phyloP scores from a whole-genome alignment of 2,797 vertebrate species.

The Anguilla anguilla region DNA sequence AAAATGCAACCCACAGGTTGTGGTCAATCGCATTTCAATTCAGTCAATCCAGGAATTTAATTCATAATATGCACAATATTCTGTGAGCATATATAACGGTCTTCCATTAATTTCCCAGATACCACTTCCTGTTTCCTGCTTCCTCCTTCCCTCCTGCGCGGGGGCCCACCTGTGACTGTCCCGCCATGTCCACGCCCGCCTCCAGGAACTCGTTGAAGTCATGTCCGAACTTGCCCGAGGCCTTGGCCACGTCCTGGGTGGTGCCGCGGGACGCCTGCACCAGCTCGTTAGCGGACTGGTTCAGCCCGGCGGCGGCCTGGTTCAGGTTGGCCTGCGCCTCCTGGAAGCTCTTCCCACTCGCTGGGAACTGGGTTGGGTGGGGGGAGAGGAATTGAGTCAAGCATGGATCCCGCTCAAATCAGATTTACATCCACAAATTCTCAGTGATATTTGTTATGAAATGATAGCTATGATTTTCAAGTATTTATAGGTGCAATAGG shows the following conservation, averaged over 20 bases:
- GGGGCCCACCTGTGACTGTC: slow-evolving; percentile 83
- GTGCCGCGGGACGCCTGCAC: slow-evolving; percentile 92
- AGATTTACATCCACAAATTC: background rate
- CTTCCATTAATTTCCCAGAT: background rate
- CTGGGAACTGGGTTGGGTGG: slow-evolving; percentile 80
- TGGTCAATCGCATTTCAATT: too few relatives aligned
- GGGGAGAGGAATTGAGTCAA: background rate
- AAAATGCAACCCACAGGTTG: too few relatives aligned
- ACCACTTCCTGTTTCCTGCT: background rate
- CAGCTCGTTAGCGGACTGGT: slow-evolving; percentile 94
- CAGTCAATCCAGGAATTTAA: too few relatives aligned
- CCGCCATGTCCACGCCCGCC: slow-evolving; percentile 95
- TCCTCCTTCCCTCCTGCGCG: background rate
- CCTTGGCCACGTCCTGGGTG: slow-evolving; percentile 86
- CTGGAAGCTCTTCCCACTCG: slow-evolving; percentile 90
- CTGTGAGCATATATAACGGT: background rate
- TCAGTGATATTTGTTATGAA: background rate
- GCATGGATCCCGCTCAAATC: background rate
- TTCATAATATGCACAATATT: too few relatives aligned
- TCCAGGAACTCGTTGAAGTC: slow-evolving; percentile 93
- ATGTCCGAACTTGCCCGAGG: slow-evolving; percentile 92
- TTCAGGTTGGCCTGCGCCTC: slow-evolving; percentile 91
- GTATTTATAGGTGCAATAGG: background rate
- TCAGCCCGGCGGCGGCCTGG: slow-evolving; percentile 85
- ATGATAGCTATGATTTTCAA: background rate